These are phyloP conservation scores for Glaucidium brasilianum DNA, from an alignment of 2,113 vertebrate genomes.

Conservation along the genomic window DNA sequence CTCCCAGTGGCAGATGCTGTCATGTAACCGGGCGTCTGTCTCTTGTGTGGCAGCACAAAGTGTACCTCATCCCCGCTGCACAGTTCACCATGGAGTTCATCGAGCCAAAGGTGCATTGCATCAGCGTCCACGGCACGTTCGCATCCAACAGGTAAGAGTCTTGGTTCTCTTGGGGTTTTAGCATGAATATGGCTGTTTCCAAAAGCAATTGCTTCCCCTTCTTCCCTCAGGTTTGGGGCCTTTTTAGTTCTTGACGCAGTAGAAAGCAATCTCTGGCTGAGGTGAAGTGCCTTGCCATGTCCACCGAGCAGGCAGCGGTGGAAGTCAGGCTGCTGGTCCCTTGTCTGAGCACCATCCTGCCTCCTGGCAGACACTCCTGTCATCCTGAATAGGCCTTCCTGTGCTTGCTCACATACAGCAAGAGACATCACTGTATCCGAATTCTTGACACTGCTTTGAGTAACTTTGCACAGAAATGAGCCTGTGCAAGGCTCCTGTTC, in stretches of 20 bases:
- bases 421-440: fast-evolving
- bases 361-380: neutral
- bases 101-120: conserved; percentile 83
- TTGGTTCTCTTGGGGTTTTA: neutral
- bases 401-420: neutral
- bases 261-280: neutral
- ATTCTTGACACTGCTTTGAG: neutral
- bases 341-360: neutral
- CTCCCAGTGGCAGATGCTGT: neutral
- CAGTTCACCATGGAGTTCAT: conserved; percentile 85
- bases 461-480: neutral
- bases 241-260: neutral
- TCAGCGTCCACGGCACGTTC: conserved; percentile 84
- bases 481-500: neutral
- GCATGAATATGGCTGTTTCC: neutral
- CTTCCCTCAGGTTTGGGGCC: neutral
- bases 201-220: fast-evolving
- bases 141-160: conserved; percentile 80
- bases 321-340: neutral
- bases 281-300: neutral
- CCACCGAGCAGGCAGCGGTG: neutral
- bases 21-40: neutral
- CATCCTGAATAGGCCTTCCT: neutral
- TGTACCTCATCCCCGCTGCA: conserved; percentile 80
- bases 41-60: conserved; percentile 75